Conservation (phyloP, 2,113 vertebrate species). For the Protobothrops flavoviridis region DNA sequence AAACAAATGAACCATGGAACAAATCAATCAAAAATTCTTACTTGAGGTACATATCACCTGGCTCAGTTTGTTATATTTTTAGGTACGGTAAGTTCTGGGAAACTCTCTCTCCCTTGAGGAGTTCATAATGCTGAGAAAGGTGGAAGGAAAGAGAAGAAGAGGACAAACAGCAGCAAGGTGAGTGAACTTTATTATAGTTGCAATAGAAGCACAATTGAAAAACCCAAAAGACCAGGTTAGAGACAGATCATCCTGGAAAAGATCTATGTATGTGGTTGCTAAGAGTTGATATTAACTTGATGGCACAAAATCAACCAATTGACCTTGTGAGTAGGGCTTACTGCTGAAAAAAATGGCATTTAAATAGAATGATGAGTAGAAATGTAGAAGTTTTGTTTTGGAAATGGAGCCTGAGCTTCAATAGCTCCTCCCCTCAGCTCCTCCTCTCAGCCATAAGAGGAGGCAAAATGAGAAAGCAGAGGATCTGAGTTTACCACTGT, state of each 20-base stretch:
- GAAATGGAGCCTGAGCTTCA: rapidly evolving
- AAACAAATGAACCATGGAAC: too few species aligned
- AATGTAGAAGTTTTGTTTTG: not conserved
- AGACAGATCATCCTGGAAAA: not conserved
- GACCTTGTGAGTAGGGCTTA: not conserved
- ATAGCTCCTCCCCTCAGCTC: rapidly evolving
- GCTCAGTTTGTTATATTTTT: not conserved
- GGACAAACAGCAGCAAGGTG: not conserved
- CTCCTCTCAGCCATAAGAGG: too few species aligned
- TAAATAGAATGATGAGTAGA: not conserved
- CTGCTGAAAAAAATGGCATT: not conserved
- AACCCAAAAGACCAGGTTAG: not conserved
- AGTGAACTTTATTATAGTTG: not conserved
- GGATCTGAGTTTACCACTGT: not conserved
- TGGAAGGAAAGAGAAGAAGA: not conserved
- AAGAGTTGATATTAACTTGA: not conserved
- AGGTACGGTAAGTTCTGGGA: not conserved
- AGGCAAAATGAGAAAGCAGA: not conserved
- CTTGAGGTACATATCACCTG: not conserved
- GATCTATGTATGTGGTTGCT: not conserved
- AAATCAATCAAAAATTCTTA: not conserved
- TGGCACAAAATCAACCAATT: not conserved
- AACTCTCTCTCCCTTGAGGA: not conserved
- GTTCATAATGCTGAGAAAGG: not conserved
- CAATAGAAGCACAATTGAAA: not conserved